phyloP scores from a whole-genome alignment of 2,113 vertebrate genomes.

The Peromyscus leucopus region DNA sequence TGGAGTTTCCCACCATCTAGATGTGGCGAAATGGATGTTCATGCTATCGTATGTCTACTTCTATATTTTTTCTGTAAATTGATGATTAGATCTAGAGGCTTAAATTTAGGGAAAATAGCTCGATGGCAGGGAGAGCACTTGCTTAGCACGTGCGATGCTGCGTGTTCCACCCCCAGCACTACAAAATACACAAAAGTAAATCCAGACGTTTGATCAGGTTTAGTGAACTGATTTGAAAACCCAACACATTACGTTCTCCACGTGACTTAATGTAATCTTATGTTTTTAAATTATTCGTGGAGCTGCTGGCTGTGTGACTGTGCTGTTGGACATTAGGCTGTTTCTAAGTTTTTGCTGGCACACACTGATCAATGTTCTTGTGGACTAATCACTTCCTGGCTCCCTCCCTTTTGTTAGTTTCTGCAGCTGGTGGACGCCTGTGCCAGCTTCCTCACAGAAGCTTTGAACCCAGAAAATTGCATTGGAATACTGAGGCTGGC shows the following conservation, averaged over 20 bases:
- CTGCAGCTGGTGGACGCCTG: slow-evolving; percentile 96
- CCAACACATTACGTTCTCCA: not conserved
- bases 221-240: not conserved
- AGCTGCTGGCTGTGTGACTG: not conserved
- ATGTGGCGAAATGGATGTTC: not conserved
- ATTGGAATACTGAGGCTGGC: slow-evolving; percentile 94
- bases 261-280: not conserved
- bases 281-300: not conserved
- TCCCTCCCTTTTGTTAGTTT: slow-evolving; percentile 88
- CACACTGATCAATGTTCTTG: not conserved
- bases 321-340: not conserved
- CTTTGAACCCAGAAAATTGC: slow-evolving; percentile 94
- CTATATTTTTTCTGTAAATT: not conserved
- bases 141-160: not conserved
- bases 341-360: not conserved
- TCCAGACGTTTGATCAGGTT: not conserved
- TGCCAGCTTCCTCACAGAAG: slow-evolving; percentile 92
- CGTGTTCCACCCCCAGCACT: not conserved
- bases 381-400: not conserved
- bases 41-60: not conserved
- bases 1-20: slow-evolving; percentile 44
- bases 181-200: not conserved
- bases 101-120: not conserved
- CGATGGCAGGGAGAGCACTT: not conserved
- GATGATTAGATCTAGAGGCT: not conserved